Base-by-base conservation (phyloP, 2,797 vertebrate genomes). In the Brachyalestes nurse region DNA sequence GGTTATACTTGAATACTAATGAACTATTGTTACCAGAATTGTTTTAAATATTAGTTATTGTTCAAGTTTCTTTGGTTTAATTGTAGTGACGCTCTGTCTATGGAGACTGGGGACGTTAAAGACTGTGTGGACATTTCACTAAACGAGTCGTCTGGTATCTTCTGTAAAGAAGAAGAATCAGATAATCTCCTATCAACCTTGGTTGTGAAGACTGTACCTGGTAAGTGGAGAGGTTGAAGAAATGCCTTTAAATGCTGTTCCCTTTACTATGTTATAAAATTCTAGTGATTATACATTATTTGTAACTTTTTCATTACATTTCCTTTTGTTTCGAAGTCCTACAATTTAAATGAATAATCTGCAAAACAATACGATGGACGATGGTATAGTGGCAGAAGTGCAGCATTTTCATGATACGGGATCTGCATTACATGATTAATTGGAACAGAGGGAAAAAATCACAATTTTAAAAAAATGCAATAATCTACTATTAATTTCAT, bases 1-100 rank as follows among this genome's bases (percentile, higher is more conserved):
- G 83, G 87, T 88, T 25, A 40, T 6, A 51, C 25, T 77, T 71
- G 34, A 3, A 51, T 14, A 51, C 10, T 4, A 51, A 13, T 51
- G 3, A 14, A 51, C 10, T 51, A 51, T 51, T 58, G 0, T 4
- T 60, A 0, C 3, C 23, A 23, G 16, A 5, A 17, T 38, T 28
- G 23, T 40, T 25, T 60, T 13, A 21, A 58, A 19, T 23, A 25
- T 25, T n/a, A 12, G 2, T 13, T 49, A 40, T 79, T 14, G 2
- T 72, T 75, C 71, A 14, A 13, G 10, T 13, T 21, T 55, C 53
- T 21, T 75, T 81, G 49, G 23, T 4, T 28, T 82, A 65, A 53
- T 64, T 25, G 45, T 53, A 82, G 80, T 82, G 17, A 16, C 13
- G 40, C 28, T 42, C 28, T 69, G 19, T 19, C 49, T 6, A 34